These are phyloP conservation scores for Phalanger gymnotis DNA, from an alignment of 2,797 vertebrate genomes.

Conservation along the genomic window DNA sequence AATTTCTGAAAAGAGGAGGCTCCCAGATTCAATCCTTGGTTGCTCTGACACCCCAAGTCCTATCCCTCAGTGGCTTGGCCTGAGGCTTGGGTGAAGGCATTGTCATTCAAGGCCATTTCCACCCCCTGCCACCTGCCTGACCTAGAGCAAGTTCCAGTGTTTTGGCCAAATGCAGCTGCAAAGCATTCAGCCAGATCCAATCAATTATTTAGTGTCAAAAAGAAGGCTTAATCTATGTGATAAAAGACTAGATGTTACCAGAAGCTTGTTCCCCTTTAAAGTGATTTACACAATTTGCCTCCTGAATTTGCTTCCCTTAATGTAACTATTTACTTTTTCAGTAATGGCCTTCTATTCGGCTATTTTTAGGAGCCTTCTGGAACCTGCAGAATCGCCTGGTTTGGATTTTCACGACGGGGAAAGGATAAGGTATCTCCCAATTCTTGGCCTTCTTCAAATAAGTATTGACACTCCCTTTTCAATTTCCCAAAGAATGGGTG, in stretches of 20 bases:
- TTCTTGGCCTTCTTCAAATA: not conserved
- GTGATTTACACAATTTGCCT: constrained; percentile 82
- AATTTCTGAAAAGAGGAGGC: not conserved
- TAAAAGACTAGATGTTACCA: constrained; percentile 86
- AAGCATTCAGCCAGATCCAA: constrained; percentile 72
- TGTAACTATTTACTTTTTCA: constrained; percentile 84
- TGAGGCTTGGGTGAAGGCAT: not conserved
- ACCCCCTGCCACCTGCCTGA: constrained; percentile 85
- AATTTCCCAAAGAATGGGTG: not conserved
- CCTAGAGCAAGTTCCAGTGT: constrained; percentile 81
- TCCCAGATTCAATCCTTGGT: not conserved
- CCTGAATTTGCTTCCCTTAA: constrained; percentile 72
- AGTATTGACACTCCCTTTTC: constrained; percentile 36
- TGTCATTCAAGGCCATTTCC: constrained; percentile 84
- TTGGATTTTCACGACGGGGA: not conserved
- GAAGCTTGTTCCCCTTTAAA: constrained; percentile 78
- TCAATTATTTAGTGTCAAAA: constrained; percentile 86
- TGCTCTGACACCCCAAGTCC: not conserved
- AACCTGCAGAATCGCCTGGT: constrained; percentile 65
- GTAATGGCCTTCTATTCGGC: constrained; percentile 73
- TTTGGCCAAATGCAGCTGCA: constrained; percentile 47
- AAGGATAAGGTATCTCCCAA: not conserved
- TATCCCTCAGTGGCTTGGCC: not conserved
- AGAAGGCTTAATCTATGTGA: constrained; percentile 83
- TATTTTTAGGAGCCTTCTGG: constrained; percentile 75